A percentile compares a stretch with the other conserved stretches of the same genome.
Conservation (phyloP, 2,113 vertebrate genomes). For the Hippocampus zosterae region DNA sequence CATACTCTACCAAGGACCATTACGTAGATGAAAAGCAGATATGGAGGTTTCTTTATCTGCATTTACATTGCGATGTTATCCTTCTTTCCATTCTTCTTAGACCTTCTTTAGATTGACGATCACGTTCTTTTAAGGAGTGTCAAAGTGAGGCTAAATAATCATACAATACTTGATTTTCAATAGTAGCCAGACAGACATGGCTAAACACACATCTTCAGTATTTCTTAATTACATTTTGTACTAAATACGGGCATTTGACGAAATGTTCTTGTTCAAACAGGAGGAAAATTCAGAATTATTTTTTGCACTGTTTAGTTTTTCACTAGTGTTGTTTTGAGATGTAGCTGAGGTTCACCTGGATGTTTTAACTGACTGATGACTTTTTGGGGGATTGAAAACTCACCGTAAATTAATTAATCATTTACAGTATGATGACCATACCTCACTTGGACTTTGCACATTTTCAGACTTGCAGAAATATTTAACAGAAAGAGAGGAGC, state of each 20-base stretch:
- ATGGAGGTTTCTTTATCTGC: conserved; percentile 44
- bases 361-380: too few species aligned
- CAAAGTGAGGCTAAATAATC: conserved; percentile 14
- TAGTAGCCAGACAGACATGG: too few species aligned
- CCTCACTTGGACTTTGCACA: neutral
- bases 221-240: neutral
- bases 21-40: conserved; percentile 62
- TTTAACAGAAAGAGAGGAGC: neutral
- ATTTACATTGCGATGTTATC: conserved; percentile 33
- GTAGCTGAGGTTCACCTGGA: neutral
- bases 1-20: conserved; percentile 48
- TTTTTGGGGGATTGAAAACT: neutral
- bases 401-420: neutral
- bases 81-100: neutral
- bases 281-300: neutral
- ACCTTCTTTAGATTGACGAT: neutral
- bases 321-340: neutral
- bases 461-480: neutral
- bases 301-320: neutral
- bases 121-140: conserved; percentile 24
- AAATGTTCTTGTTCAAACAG: neutral
- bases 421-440: neutral
- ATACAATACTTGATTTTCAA: neutral
- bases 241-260: neutral
- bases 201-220: neutral